phyloP scores from a whole-genome alignment of 1,140 invertebrate species.

The Pseudomyrmex concolor region DNA sequence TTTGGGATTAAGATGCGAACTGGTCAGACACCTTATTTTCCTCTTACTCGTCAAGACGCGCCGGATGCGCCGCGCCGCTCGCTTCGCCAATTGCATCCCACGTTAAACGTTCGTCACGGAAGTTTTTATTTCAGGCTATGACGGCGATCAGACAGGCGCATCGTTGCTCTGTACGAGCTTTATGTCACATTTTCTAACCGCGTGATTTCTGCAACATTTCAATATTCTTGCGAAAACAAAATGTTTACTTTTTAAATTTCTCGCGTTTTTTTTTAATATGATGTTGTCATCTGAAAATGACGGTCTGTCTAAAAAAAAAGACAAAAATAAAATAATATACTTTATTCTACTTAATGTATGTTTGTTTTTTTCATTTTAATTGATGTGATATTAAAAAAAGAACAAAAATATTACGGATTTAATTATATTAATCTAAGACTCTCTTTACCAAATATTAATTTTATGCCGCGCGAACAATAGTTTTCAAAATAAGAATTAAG shows the following conservation, averaged over 20 bases:
- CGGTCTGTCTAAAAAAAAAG: neutral
- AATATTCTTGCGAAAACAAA: constrained; percentile 1
- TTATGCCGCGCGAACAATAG: neutral
- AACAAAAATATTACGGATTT: too few species aligned
- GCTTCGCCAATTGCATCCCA: constrained; percentile 51
- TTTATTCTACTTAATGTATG: too few species aligned
- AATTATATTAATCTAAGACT: too few species aligned
- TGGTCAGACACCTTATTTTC: constrained; percentile 64
- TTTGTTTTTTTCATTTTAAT: too few species aligned
- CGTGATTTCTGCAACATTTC: neutral
- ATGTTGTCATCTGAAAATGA: neutral
- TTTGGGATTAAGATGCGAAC: constrained; percentile 75
- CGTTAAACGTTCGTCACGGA: constrained; percentile 49
- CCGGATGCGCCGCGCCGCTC: constrained; percentile 27
- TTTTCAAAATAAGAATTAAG: neutral
- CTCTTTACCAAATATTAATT: neutral
- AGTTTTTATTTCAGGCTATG: constrained; percentile 55
- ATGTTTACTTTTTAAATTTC: neutral
- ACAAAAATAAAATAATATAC: too few species aligned
- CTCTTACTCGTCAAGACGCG: constrained; percentile 46
- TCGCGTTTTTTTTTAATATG: too few species aligned
- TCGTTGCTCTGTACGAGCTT: constrained; percentile 20
- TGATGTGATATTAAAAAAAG: too few species aligned
- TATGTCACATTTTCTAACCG: constrained; percentile 20
- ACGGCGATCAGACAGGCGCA: constrained; percentile 45